Evolutionary conservation across 2,113 vertebrate genomes (phyloP).

Genomic region (Amia ocellicauda): DNA sequence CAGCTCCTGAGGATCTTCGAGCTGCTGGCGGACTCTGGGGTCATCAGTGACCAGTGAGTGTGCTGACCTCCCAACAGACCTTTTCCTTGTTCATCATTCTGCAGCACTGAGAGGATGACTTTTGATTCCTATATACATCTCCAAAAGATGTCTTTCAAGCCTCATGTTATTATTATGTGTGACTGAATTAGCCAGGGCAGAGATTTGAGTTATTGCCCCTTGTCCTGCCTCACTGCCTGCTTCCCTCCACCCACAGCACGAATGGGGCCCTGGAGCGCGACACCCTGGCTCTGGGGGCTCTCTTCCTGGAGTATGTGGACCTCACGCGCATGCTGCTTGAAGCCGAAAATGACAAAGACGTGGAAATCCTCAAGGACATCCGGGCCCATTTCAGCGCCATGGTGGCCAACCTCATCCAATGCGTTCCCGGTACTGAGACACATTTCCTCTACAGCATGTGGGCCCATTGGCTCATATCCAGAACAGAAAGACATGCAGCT

Average conservation of each 20-base stretch:
- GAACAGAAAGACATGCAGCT: background rate
- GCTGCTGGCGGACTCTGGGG: slow-evolving; percentile 89
- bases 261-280: slow-evolving; percentile 94
- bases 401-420: slow-evolving; percentile 95
- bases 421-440: slow-evolving; percentile 78
- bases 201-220: background rate
- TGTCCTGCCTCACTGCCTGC: slow-evolving; percentile 6
- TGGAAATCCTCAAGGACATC: slow-evolving; percentile 96
- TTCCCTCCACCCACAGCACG: slow-evolving; percentile 64
- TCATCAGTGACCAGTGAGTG: slow-evolving; percentile 94
- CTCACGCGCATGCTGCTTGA: slow-evolving; percentile 95
- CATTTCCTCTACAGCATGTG: background rate
- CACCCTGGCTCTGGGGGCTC: slow-evolving; percentile 85
- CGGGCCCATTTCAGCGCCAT: slow-evolving; percentile 96
- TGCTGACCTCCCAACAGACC: background rate
- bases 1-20: slow-evolving; percentile 95
- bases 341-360: slow-evolving; percentile 90
- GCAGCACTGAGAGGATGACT: no score
- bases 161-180: no score
- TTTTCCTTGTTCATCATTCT: background rate
- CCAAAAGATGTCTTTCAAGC: no score
- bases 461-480: background rate
- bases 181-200: no score
- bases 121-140: no score
- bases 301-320: slow-evolving; percentile 96